These are phyloP conservation scores for Drosophila formosana DNA, from an alignment of 2,888 invertebrate genomes.

Conservation along the genomic window DNA sequence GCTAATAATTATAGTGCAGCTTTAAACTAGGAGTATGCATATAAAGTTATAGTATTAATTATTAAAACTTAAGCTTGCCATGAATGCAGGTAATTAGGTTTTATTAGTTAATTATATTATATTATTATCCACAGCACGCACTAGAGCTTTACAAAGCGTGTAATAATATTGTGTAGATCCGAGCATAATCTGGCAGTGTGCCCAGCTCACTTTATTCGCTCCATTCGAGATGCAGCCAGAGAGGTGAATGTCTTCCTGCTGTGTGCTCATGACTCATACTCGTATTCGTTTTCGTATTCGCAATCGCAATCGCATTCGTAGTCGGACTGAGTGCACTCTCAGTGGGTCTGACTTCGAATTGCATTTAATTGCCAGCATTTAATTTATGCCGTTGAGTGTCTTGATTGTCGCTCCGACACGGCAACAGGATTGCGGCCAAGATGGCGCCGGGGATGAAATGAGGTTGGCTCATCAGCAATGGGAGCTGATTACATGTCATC, in stretches of 20 bases:
- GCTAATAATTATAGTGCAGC: constrained; percentile 1
- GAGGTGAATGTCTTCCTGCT: constrained; percentile 48
- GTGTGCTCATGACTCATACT: constrained; percentile 21
- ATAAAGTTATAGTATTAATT: not conserved
- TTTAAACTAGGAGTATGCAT: not conserved
- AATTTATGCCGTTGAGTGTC: constrained; percentile 57
- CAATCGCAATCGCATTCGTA: constrained; percentile 9
- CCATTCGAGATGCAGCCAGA: constrained; percentile 19
- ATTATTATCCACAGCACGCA: not conserved
- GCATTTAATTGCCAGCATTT: constrained; percentile 64
- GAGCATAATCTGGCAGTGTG: constrained; percentile 30
- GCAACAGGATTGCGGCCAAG: constrained; percentile 8
- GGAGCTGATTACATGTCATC: constrained; percentile 59
- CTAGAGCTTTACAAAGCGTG: too few species aligned
- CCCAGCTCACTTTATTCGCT: constrained; percentile 17
- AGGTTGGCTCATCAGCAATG: constrained; percentile 27
- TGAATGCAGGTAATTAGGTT: not conserved
- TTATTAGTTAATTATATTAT: constrained; percentile 1
- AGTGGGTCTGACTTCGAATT: constrained; percentile 48
- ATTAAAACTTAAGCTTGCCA: not conserved
- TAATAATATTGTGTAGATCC: not conserved
- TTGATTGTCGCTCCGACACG: constrained; percentile 47
- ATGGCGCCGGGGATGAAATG: not conserved
- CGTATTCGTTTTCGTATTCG: constrained; percentile 5
- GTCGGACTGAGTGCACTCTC: constrained; percentile 37